A percentile compares a stretch with the other conserved stretches of the same genome.
These are phyloP conservation scores for Eristalinus sepulchralis DNA, from an alignment of 2,888 invertebrate species.

Conservation along the genomic window DNA sequence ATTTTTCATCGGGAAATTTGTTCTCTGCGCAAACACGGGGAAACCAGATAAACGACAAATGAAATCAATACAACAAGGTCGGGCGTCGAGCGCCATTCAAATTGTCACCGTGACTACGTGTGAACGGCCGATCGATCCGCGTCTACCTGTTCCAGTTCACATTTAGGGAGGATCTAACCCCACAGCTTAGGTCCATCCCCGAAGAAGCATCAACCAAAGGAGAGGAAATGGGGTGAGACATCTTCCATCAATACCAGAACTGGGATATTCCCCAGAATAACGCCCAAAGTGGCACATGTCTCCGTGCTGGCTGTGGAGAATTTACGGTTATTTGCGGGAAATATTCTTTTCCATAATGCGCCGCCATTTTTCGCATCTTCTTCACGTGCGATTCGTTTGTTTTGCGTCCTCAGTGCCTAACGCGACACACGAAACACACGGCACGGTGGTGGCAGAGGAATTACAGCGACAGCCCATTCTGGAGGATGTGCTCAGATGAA, in stretches of 20 bases:
- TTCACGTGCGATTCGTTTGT: slow-evolving; percentile 34
- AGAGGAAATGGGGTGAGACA: not conserved
- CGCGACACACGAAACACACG: not conserved
- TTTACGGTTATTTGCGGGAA: slow-evolving; percentile 61
- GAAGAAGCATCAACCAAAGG: too few relatives aligned
- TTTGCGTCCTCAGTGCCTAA: not conserved
- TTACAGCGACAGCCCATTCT: slow-evolving; percentile 14
- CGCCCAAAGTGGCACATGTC: slow-evolving; percentile 9
- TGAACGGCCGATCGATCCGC: slow-evolving; percentile 12
- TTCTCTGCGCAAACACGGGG: slow-evolving; percentile 26
- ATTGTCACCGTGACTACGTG: slow-evolving; percentile 29
- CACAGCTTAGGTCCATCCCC: too few relatives aligned
- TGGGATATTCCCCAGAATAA: not conserved
- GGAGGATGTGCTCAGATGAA: slow-evolving; percentile 40
- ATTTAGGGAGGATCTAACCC: not conserved
- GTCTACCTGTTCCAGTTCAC: slow-evolving; percentile 40
- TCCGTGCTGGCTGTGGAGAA: slow-evolving; percentile 17
- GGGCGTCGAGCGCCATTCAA: slow-evolving; percentile 8
- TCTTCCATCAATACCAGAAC: slow-evolving; percentile 46
- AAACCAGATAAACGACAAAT: slow-evolving; percentile 4
- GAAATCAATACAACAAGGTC: slow-evolving; percentile 17
- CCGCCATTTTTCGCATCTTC: slow-evolving; percentile 24
- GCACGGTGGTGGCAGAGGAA: not conserved
- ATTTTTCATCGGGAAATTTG: slow-evolving; percentile 36
- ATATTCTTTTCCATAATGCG: slow-evolving; percentile 36